Evolutionary conservation across 2,113 vertebrate species (phyloP).

Genomic region (Morone chrysops): DNA sequence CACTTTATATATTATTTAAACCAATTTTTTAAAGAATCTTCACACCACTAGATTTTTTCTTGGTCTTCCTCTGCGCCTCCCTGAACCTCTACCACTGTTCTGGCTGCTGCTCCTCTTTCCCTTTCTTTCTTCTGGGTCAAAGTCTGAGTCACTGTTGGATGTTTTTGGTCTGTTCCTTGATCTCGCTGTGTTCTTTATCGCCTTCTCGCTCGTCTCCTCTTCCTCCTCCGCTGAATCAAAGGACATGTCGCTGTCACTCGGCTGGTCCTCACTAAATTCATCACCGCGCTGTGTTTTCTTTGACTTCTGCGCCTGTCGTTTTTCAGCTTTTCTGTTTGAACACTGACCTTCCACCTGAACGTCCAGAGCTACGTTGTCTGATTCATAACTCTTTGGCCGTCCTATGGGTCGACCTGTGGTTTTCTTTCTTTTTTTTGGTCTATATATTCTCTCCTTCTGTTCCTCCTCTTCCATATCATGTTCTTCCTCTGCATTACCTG

Average conservation of each 20-base stretch:
- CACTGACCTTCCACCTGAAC: not conserved
- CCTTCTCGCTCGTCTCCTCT: not conserved
- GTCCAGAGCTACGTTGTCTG: too few species aligned
- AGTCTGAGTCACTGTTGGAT: constrained; percentile 22
- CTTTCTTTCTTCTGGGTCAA: constrained; percentile 1
- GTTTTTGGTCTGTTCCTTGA: not conserved
- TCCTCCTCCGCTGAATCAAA: constrained; percentile 7
- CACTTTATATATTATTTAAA: not conserved
- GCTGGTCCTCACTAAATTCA: constrained; percentile 16
- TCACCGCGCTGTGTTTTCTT: not conserved
- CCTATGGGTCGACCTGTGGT: constrained; percentile 49
- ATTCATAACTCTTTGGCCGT: constrained; percentile 36
- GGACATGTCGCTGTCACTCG: not conserved
- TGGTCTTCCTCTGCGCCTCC: constrained; percentile 22
- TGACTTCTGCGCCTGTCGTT: not conserved
- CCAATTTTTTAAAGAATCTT: not conserved
- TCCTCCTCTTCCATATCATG: not conserved
- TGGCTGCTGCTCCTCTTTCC: not conserved
- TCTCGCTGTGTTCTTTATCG: not conserved
- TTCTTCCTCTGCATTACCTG: not conserved
- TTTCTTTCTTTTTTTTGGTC: constrained; percentile 9
- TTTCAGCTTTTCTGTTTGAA: not conserved
- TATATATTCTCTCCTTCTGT: not conserved
- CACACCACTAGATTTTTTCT: not conserved
- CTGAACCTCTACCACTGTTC: not conserved